Conservation (phyloP, 2,113 vertebrate species). For the Hiodon tergisus region DNA sequence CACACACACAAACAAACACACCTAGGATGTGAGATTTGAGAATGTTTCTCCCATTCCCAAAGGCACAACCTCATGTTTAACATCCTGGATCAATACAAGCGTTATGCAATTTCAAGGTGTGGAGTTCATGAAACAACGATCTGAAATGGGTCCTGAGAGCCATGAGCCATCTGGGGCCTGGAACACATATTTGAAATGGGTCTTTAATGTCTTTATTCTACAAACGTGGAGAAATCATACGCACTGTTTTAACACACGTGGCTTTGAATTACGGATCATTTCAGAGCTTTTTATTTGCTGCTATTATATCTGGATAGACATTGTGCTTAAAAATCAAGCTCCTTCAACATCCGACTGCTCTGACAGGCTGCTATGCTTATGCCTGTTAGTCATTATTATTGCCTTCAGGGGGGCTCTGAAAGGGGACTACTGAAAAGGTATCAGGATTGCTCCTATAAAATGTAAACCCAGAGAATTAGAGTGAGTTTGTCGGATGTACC, state of each 20-base stretch:
- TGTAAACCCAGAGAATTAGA: no score
- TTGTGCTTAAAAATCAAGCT: not conserved
- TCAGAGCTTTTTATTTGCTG: not conserved
- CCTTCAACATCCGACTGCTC: not conserved
- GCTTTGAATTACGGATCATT: constrained; percentile 1
- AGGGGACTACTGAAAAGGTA: no score
- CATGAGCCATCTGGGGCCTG: not conserved
- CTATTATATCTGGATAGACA: constrained; percentile 6
- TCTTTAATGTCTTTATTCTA: constrained; percentile 1
- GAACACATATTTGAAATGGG: not conserved
- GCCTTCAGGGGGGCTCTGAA: not conserved
- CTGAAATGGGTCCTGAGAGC: not conserved
- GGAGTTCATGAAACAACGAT: not conserved
- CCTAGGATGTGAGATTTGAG: not conserved
- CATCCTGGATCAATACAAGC: not conserved
- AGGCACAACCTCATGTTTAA: not conserved
- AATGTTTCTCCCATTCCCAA: not conserved
- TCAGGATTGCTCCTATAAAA: no score
- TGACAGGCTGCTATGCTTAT: not conserved
- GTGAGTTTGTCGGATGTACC: no score
- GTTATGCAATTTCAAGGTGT: not conserved
- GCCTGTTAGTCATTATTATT: not conserved
- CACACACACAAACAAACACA: not conserved
- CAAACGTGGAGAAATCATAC: not conserved
- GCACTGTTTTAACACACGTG: not conserved